Conservation (phyloP, 2,888 invertebrate genomes). For the Cerastoderma edule region DNA sequence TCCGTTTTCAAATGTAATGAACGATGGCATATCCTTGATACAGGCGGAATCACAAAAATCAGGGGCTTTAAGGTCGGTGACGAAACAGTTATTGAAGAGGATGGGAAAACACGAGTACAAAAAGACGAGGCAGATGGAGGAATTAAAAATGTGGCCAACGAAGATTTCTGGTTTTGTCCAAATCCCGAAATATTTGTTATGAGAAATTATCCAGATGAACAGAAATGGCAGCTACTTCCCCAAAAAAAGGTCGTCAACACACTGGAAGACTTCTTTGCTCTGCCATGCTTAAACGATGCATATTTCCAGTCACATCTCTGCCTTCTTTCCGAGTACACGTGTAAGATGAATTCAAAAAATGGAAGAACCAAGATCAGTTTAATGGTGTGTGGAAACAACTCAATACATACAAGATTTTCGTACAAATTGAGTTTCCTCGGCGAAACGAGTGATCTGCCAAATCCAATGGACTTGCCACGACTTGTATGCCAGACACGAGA, state of each 20-base stretch:
- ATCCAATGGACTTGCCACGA: too few species aligned
- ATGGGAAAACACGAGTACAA: neutral
- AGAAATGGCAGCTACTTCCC: neutral
- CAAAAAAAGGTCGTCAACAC: neutral
- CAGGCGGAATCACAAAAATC: neutral
- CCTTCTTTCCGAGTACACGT: neutral
- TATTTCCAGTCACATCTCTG: neutral
- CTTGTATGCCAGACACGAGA: too few species aligned
- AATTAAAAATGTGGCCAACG: neutral
- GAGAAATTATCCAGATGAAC: neutral
- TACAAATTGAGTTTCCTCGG: too few species aligned
- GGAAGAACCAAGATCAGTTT: too few species aligned
- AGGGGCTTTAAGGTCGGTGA: neutral
- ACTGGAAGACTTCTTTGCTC: neutral
- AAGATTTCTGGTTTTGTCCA: neutral
- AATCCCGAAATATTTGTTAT: neutral
- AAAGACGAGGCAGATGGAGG: neutral
- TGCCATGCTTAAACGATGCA: neutral
- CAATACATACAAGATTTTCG: too few species aligned
- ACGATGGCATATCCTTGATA: neutral
- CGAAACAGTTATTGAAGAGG: neutral
- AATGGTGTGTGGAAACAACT: too few species aligned
- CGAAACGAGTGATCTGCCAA: too few species aligned
- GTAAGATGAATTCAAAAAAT: too few species aligned
- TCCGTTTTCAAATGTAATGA: neutral